Percentiles rank a stretch among this genome's conserved stretches.
Evolutionary conservation across 2,888 invertebrate species (phyloP).

Genomic region (Calameuta filiformis): DNA sequence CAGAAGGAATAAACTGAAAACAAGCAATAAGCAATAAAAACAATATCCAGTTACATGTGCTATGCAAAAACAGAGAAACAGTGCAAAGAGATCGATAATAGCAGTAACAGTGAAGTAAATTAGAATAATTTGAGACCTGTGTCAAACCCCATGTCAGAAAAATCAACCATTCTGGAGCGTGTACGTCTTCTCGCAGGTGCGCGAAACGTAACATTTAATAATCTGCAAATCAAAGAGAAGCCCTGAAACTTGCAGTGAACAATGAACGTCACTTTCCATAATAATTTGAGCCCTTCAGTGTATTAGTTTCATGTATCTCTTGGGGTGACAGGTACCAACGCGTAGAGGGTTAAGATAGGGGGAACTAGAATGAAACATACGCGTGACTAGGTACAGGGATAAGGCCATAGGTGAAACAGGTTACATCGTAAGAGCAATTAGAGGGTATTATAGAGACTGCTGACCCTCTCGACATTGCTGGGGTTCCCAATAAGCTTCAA

Average conservation of each 20-base stretch:
- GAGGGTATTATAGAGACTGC: conserved; percentile 41
- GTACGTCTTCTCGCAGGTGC: conserved; percentile 35
- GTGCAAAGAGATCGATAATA: background rate
- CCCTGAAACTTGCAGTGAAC: conserved; percentile 31
- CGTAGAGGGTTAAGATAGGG: conserved; percentile 21
- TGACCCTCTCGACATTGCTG: conserved; percentile 2
- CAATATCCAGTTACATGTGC: background rate
- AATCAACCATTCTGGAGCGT: background rate
- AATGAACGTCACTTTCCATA: conserved; percentile 37
- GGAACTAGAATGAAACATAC: conserved; percentile 49
- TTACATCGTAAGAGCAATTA: conserved; percentile 49
- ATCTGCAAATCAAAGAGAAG: conserved; percentile 46
- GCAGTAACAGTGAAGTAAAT: background rate
- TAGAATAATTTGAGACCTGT: background rate
- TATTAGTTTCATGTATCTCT: conserved; percentile 45
- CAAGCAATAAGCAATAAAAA: background rate
- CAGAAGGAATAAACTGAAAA: background rate
- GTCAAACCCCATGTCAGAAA: background rate
- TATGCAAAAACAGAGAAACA: background rate
- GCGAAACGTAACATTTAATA: conserved; percentile 28
- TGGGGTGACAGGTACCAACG: conserved; percentile 58
- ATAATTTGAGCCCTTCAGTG: conserved; percentile 30
- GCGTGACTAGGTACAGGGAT: conserved; percentile 43
- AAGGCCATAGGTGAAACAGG: conserved; percentile 32
- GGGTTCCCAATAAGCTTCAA: conserved; percentile 19